Evolutionary conservation across 2,797 vertebrate species (phyloP).

Genomic region (Chrysolophus pictus): DNA sequence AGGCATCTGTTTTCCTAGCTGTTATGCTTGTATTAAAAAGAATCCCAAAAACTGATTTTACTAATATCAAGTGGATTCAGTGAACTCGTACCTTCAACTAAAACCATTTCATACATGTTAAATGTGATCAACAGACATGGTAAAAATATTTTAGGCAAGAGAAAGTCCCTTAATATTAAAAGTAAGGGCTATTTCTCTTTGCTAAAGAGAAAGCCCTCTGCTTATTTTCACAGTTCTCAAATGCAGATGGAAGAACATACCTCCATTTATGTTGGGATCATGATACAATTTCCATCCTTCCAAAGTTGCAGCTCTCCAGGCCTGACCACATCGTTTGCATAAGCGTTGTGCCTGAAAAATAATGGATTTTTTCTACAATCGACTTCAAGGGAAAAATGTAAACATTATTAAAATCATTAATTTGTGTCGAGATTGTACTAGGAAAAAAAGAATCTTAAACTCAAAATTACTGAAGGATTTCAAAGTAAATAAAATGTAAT

Average conservation of each 20-base stretch:
- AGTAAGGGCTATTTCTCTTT: background rate
- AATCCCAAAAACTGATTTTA: background rate
- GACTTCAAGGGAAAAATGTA: background rate
- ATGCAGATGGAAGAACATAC: slow-evolving; percentile 70
- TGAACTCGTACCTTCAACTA: background rate
- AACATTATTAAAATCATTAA: background rate
- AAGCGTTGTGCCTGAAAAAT: slow-evolving; percentile 90
- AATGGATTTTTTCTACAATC: slow-evolving; percentile 4
- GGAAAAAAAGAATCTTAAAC: background rate
- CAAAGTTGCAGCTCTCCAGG: slow-evolving; percentile 97
- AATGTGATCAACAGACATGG: background rate
- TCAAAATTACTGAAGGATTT: background rate
- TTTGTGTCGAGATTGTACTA: background rate
- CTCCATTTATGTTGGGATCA: slow-evolving; percentile 92
- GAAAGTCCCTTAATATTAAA: background rate
- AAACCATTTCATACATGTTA: background rate
- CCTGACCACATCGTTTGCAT: slow-evolving; percentile 96
- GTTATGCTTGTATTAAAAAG: background rate
- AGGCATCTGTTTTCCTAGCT: background rate
- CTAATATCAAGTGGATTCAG: background rate
- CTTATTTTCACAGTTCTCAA: background rate
- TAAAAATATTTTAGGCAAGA: background rate
- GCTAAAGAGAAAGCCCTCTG: background rate
- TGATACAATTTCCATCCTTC: slow-evolving; percentile 99
- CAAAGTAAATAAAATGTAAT: background rate